Conservation (phyloP, 2,888 invertebrate species). For the Carabus problematicus region DNA sequence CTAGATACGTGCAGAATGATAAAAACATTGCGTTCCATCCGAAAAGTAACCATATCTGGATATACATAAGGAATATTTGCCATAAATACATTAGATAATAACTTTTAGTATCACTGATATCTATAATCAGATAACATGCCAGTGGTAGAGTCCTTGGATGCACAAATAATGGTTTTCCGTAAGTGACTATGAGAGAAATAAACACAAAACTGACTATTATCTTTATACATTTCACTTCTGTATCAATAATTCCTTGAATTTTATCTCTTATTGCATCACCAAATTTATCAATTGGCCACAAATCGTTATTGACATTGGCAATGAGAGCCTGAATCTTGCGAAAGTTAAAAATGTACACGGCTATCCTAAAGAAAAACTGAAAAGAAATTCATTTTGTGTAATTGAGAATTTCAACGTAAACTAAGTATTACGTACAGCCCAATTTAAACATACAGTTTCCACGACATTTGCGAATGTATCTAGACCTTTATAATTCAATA, state of each 20-base stretch:
- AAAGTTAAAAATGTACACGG: no score
- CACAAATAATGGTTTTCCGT: neutral
- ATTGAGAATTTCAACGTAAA: no score
- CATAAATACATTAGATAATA: slow-evolving; percentile 7
- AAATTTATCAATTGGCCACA: slow-evolving; percentile 12
- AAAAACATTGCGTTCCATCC: slow-evolving; percentile 1
- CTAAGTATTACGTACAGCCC: neutral
- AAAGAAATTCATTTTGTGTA: no score
- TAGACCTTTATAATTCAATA: slow-evolving; percentile 8
- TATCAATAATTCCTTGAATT: neutral
- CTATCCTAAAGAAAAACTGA: no score
- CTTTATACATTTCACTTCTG: slow-evolving; percentile 1
- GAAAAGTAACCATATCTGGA: neutral
- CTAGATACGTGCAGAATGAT: neutral
- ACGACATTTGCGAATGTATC: neutral
- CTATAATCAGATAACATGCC: neutral
- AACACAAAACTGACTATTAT: neutral
- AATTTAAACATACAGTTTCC: neutral
- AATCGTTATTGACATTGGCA: neutral
- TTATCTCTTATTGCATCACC: neutral
- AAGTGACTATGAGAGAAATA: neutral
- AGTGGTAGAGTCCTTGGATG: neutral
- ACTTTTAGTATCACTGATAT: neutral
- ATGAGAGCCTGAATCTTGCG: no score
- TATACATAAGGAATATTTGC: slow-evolving; percentile 1